These are phyloP conservation scores for Manis javanica DNA, from an alignment of 2,797 vertebrate species.

Conservation along the genomic window DNA sequence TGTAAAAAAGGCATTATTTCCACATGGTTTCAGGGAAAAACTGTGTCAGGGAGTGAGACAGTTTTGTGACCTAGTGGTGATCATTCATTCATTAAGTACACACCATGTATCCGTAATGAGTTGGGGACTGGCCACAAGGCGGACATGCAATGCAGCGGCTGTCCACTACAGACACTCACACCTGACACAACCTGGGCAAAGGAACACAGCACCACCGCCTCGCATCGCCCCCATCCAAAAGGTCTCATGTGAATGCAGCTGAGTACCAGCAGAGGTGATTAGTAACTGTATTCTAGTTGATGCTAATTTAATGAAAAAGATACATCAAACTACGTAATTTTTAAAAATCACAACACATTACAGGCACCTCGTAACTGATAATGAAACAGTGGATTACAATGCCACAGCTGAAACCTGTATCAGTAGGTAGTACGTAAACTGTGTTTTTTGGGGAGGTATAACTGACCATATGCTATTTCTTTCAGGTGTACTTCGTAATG, in stretches of 20 bases:
- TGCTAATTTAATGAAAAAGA: conserved; percentile 17
- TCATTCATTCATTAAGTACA: background rate
- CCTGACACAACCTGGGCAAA: background rate
- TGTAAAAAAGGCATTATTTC: background rate
- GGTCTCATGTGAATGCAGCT: background rate
- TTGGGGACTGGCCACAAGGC: background rate
- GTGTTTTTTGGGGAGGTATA: too few species aligned
- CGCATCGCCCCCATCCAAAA: background rate
- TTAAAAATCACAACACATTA: background rate
- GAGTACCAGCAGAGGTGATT: background rate
- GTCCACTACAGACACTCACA: background rate
- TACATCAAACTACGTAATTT: background rate
- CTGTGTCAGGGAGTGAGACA: background rate
- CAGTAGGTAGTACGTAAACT: background rate
- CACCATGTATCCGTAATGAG: fast-evolving
- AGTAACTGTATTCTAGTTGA: conserved; percentile 34
- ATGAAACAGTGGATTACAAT: background rate
- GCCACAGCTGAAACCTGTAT: background rate
- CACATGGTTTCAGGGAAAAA: background rate
- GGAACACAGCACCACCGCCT: background rate
- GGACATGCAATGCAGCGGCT: background rate
- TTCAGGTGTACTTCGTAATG: too few species aligned
- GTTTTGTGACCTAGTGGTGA: background rate
- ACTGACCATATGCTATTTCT: too few species aligned
- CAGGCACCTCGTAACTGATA: background rate